Base-by-base conservation (phyloP, 2,888 invertebrate genomes). In the Homarus gammarus region DNA sequence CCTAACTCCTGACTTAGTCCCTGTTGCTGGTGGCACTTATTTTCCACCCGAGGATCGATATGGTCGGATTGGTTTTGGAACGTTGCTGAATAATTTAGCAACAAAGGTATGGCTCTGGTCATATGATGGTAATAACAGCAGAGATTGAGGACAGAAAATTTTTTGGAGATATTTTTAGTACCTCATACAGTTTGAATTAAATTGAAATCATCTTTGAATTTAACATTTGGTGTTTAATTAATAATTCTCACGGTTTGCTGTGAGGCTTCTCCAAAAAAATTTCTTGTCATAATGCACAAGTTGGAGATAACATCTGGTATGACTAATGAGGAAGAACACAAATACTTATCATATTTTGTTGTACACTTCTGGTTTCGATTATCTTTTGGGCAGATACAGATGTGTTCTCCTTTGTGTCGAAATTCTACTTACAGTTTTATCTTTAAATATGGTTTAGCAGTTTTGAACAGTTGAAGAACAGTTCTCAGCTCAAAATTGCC, bases 21-120 rank as follows among this genome's bases (percentile, higher is more conserved):
- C 95, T 2, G 93, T 95, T 88, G 93, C 94, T 36, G 95, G 95
- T 33, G 94, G 94, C 44, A 95, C 95, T 0, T 95, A 95, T 92
- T 95, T 95, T 90, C 95, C 95, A 10, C 95, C 95, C 0, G 93
- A 94, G 88, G 94, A 93, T 56, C 93, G 93, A 83, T 93, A 93
- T 92, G 94, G 94, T 27, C 70, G 87, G 36, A 93, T 94, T 44
- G 95, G 95, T 12, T 95, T 95, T 93, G 93, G 93, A 77, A 93
- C 93, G 18, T 92, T 95, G 68, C 93, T 95, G 40, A 92, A 92
- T 15, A 92, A 93, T 73, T 93, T 94, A 44, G 92, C 93, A 1
- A 68, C 61, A 38, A 87, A 92, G 92, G 92, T 92, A 89, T 81
- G 75, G 15, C 75, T 18, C 36, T 27, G 15, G 27, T 49, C 49